phyloP scores from a whole-genome alignment of 2,797 vertebrate species.

The Zenarchopterus dispar region DNA sequence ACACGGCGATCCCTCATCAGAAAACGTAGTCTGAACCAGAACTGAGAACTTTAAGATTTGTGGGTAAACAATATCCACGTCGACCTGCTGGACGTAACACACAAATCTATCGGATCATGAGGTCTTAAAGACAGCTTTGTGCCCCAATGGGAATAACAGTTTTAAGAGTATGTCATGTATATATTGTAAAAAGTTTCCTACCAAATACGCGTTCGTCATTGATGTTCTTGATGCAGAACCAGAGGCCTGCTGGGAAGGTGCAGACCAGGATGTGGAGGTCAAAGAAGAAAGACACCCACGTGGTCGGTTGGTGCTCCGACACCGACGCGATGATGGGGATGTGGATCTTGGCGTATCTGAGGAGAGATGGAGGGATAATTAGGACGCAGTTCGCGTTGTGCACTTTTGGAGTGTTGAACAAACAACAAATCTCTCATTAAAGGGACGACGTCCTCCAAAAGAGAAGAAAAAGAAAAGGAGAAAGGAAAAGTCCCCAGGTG shows the following conservation, averaged over 20 bases:
- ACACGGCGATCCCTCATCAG: too few species aligned
- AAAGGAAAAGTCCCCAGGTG: constrained; percentile 29
- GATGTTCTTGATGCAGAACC: constrained; percentile 99
- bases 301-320: constrained; percentile 98
- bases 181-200: constrained; percentile 56
- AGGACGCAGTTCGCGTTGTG: constrained; percentile 43
- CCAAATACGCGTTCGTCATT: constrained; percentile 96
- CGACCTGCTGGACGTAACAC: neutral
- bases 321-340: constrained; percentile 99
- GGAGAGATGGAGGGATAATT: constrained; percentile 3
- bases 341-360: constrained; percentile 99
- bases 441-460: constrained; percentile 21
- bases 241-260: constrained; percentile 98
- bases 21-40: too few species aligned
- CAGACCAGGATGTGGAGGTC: constrained; percentile 99
- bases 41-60: too few species aligned
- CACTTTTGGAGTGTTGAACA: constrained; percentile 45
- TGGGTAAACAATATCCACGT: too few species aligned
- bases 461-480: neutral
- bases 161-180: neutral
- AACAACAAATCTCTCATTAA: neutral
- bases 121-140: neutral
- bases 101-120: neutral
- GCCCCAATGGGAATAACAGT: neutral
- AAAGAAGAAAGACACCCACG: constrained; percentile 99